phyloP scores from a whole-genome alignment of 1,140 invertebrate genomes.

The Sitophilus oryzae region DNA sequence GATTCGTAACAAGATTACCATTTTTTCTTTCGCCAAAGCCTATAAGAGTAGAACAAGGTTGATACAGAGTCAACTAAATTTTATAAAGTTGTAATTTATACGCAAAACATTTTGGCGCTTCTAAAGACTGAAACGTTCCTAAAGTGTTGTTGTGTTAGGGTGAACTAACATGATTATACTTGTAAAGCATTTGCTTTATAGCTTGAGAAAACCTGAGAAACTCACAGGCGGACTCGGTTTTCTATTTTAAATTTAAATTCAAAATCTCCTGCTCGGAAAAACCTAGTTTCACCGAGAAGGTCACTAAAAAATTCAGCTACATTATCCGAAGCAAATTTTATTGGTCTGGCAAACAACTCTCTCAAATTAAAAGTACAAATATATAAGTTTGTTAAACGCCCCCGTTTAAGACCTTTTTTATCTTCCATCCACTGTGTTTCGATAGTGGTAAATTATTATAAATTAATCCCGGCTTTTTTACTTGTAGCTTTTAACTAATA shows the following conservation, averaged over 20 bases:
- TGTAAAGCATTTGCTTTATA: conserved; percentile 29
- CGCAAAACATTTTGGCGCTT: conserved; percentile 18
- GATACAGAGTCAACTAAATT: conserved; percentile 9
- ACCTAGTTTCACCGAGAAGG: neutral
- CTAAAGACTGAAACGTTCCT: conserved; percentile 19
- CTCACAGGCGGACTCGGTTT: conserved; percentile 19
- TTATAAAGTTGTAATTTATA: conserved; percentile 24
- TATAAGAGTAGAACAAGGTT: conserved; percentile 6
- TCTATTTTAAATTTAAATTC: conserved; percentile 28
- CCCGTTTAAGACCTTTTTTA: too few species aligned
- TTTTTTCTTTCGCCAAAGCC: neutral
- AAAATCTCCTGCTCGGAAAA: conserved; percentile 1
- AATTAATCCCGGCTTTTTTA: too few species aligned
- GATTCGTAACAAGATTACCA: too few species aligned
- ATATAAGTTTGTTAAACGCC: too few species aligned
- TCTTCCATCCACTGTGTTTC: too few species aligned
- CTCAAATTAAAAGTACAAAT: too few species aligned
- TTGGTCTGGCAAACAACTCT: neutral
- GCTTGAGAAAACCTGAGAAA: conserved; percentile 24
- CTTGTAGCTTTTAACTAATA: too few species aligned
- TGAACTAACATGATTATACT: conserved; percentile 28
- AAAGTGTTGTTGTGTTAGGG: conserved; percentile 24
- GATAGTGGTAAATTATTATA: too few species aligned
- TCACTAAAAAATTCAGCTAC: neutral
- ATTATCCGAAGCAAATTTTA: neutral